These are phyloP conservation scores for Luperina testacea DNA, from an alignment of 2,888 invertebrate species.

Conservation along the genomic window DNA sequence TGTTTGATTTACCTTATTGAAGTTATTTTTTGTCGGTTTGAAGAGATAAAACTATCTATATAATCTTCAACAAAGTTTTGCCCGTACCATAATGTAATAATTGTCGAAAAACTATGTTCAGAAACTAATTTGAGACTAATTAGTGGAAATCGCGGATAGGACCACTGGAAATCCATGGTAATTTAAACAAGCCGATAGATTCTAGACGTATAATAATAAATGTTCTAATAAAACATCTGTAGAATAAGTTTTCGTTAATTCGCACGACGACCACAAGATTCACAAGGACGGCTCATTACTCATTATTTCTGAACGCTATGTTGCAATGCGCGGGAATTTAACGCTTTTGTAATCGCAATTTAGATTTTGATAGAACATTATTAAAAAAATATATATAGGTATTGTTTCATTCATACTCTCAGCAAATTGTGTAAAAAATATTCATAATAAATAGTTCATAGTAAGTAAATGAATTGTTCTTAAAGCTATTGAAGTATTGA, in stretches of 20 bases:
- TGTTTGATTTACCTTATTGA: not conserved
- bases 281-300: constrained; percentile 75
- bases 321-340: constrained; percentile 78
- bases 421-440: not conserved
- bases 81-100: not conserved
- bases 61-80: not conserved
- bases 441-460: not conserved
- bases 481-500: not conserved
- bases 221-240: constrained; percentile 27
- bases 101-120: not conserved
- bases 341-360: constrained; percentile 43
- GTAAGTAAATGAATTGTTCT: not conserved
- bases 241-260: constrained; percentile 59
- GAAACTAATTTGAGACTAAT: not conserved
- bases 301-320: constrained; percentile 82
- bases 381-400: not conserved
- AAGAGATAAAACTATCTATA: not conserved
- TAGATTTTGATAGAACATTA: constrained; percentile 19
- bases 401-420: not conserved
- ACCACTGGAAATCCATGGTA: not conserved
- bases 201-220: not conserved
- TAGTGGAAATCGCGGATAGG: not conserved
- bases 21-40: not conserved
- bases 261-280: constrained; percentile 73
- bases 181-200: not conserved